Conservation (phyloP, 2,113 vertebrate species). For the Gasterosteus aculeatus region DNA sequence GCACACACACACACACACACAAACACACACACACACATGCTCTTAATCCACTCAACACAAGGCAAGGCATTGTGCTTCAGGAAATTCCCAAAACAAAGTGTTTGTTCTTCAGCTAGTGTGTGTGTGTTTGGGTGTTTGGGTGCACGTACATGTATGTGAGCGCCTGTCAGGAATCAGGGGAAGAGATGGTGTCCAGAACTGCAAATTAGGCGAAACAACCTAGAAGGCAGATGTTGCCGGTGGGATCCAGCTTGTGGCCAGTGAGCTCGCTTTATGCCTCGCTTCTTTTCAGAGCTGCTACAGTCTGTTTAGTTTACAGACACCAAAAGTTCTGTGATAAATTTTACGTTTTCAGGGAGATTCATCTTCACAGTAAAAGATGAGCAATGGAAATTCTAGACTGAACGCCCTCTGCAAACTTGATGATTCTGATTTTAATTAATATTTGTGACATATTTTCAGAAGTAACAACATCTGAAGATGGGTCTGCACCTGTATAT, state of each 20-base stretch:
- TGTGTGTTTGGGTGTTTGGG: background rate
- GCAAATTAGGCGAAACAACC: slow-evolving; percentile 31
- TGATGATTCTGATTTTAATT: too few relatives aligned
- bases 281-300: slow-evolving; percentile 9
- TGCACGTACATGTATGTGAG: background rate
- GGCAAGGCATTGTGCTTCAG: slow-evolving; percentile 24
- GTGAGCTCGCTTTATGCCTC: slow-evolving; percentile 24
- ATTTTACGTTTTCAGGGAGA: background rate
- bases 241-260: slow-evolving; percentile 24
- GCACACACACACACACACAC: slow-evolving; percentile 19
- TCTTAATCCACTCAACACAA: slow-evolving; percentile 45
- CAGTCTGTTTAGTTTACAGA: slow-evolving; percentile 34
- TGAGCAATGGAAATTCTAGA: background rate
- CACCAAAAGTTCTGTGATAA: slow-evolving; percentile 10
- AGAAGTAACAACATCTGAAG: background rate
- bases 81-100: slow-evolving; percentile 50
- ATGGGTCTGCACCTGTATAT: slow-evolving; percentile 5
- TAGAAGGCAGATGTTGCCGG: slow-evolving; percentile 52
- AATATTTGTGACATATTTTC: background rate
- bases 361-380: background rate
- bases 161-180: slow-evolving; percentile 10
- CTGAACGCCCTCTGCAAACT: background rate
- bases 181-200: slow-evolving; percentile 25
- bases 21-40: slow-evolving; percentile 31
- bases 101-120: slow-evolving; percentile 23